Evolutionary conservation across 2,888 invertebrate species (phyloP), one percentile per base, ranked within the genome.

Genomic region (Watsonalla binaria): DNA sequence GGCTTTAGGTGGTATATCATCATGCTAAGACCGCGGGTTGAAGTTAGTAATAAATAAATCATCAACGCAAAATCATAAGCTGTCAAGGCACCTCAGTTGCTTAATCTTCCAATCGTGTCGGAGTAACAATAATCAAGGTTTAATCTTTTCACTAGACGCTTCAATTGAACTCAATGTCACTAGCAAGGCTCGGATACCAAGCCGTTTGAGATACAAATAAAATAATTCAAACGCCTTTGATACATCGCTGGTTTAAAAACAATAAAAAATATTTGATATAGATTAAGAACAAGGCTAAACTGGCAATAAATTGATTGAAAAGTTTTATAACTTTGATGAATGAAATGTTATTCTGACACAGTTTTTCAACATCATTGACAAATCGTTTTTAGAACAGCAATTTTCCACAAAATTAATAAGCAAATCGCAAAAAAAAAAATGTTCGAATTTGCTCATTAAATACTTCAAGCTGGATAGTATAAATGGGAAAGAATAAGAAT

Each of bases 81-180:
- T 33, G 33, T 33, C 48, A 45, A 50, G 60, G 58, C 63, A 42
- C 11, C 42, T 65, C 68, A 69, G 67, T 76, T 74, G 65, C 68
- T 65, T 74, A 72, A 75, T 74, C 65, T 64, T 34, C 55, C 58
- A 61, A 63, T 64, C 63, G 66, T 66, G 70, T 58, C 55, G 59
- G 53, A 46, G 57, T 57, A 58, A 56, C 58, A 55, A 55, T 60
- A 52, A 61, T 54, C 73, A 71, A 76, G 76, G 76, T 68, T 72
- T 61, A 66, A 66, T 66, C 69, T 74, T 72, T 72, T 70, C 63
- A 62, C 65, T 47, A 58, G 56, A 37, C 35, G 49, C 49, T 56
- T 57, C 68, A 73, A 77, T 77, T 75, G 76, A 56, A 71, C 63
- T 62, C 76, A 76, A 75, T 77, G 76, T 77, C 76, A 77, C 54